A percentile compares a stretch with the other conserved stretches of the same genome.
These are phyloP conservation scores for Lamprotornis superbus DNA, from an alignment of 2,113 vertebrate species.

Conservation along the genomic window DNA sequence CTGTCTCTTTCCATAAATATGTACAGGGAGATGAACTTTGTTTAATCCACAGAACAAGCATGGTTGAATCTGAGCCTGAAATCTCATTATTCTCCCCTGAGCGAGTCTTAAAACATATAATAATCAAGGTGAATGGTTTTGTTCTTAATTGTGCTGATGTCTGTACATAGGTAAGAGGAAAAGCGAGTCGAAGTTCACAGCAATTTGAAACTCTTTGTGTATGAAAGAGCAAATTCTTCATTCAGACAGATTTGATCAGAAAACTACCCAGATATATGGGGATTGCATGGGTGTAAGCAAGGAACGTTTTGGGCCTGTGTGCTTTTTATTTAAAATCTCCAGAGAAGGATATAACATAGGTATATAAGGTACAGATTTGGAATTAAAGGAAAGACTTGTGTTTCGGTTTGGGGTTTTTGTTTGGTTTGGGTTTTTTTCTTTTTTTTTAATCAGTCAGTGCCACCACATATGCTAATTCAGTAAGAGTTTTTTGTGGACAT, in stretches of 20 bases:
- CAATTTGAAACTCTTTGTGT: background rate
- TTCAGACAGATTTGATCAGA: slow-evolving; percentile 8
- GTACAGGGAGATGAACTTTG: background rate
- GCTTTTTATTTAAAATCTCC: background rate
- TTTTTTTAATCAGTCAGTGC: background rate
- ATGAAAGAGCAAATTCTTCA: background rate
- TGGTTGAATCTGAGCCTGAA: slow-evolving; percentile 10
- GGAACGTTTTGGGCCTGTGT: background rate
- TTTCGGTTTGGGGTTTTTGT: background rate
- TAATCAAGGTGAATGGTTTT: slow-evolving; percentile 17
- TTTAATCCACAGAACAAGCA: background rate
- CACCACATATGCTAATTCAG: background rate
- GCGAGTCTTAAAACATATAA: background rate
- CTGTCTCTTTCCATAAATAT: slow-evolving; percentile 8
- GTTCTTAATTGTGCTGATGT: background rate
- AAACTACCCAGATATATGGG: background rate
- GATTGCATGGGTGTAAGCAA: background rate
- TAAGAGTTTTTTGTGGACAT: background rate
- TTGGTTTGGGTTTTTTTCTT: background rate
- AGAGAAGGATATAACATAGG: background rate
- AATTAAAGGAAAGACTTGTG: background rate
- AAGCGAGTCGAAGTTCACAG: background rate
- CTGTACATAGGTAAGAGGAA: background rate
- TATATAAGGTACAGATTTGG: background rate
- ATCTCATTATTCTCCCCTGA: slow-evolving; percentile 4